Base-by-base conservation (phyloP, 1,140 invertebrate genomes). In the Dryas iulia region DNA sequence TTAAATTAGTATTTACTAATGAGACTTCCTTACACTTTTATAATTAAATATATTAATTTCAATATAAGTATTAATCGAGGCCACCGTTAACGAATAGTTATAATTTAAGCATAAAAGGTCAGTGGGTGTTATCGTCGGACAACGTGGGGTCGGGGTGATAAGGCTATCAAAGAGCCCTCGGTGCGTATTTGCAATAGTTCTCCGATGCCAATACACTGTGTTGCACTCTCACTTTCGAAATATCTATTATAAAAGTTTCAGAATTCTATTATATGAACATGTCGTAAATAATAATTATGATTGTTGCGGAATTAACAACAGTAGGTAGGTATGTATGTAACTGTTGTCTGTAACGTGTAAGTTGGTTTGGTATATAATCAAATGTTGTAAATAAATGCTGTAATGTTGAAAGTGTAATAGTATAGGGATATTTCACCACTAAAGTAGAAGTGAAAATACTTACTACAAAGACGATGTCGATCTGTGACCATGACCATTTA, bases 71-170 rank as follows among this genome's bases (percentile, higher is more conserved):
- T 33, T 63, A 69, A 69, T 64, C 67, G 67, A 65, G 62, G 62
- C 28, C 31, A 57, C 1, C 30, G 54, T 54, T 23, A 62, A 62
- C 57, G 65, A 31, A 47, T 61, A 59, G 28, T 47, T 52, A 62
- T 69, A 63, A 69, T 64, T 69, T 57, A 63, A 69, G 67, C 67
- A 57, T 56, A 67, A 61, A 59, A 63, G 67, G 67, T 39, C 30
- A 62, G 31, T 64, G 18, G 25, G 62, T 61, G 25, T 66, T 71
- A 66, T 71, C 69, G 23, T 53, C 53, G 60, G 60, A 60, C 60
- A 60, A 39, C 59, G 70, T 72, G 65, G 70, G 70, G 70, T 72
- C 64, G 65, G 21, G 18, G 52, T 61, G 71, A 73, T 73, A 73
- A 73, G 56, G 54, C 58, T 69, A 73, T 73, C 71, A 56, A 14